phyloP scores from a whole-genome alignment of 1,140 invertebrate genomes.

The Polypedilum pembai region DNA sequence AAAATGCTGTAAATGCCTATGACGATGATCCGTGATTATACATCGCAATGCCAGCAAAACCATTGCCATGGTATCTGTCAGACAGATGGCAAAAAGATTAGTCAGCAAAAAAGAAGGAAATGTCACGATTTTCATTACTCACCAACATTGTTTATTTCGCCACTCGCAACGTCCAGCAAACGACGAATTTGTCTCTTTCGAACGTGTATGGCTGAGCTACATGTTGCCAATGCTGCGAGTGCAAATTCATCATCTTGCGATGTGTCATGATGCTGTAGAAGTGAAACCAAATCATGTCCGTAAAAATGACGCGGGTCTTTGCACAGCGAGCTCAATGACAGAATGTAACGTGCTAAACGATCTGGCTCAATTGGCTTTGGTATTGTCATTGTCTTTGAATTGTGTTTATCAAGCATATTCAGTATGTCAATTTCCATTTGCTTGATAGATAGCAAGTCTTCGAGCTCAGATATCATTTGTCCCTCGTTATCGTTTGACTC shows the following conservation, averaged over 20 bases:
- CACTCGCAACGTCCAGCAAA: constrained; percentile 65
- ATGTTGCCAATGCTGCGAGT: constrained; percentile 58
- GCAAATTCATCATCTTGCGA: constrained; percentile 62
- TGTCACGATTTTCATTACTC: constrained; percentile 33
- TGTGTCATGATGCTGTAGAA: constrained; percentile 61
- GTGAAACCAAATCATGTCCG: constrained; percentile 68
- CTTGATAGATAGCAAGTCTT: constrained; percentile 69
- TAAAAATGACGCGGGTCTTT: constrained; percentile 74
- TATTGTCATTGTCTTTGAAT: constrained; percentile 34
- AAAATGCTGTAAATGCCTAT: constrained; percentile 68
- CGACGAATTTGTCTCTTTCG: constrained; percentile 67
- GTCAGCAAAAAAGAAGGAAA: constrained; percentile 29
- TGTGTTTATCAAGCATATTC: constrained; percentile 55
- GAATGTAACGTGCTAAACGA: constrained; percentile 62
- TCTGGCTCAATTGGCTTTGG: constrained; percentile 60
- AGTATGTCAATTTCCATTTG: constrained; percentile 77
- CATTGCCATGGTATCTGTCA: constrained; percentile 72
- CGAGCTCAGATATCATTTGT: constrained; percentile 46
- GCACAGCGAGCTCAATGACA: constrained; percentile 68
- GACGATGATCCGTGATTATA: constrained; percentile 73
- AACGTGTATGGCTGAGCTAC: constrained; percentile 71
- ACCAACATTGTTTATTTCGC: constrained; percentile 66
- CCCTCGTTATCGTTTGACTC: constrained; percentile 45
- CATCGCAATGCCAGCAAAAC: constrained; percentile 73
- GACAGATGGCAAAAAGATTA: neutral